Conservation (phyloP, 2,797 vertebrate genomes). For the Myiotriccus ornatus region DNA sequence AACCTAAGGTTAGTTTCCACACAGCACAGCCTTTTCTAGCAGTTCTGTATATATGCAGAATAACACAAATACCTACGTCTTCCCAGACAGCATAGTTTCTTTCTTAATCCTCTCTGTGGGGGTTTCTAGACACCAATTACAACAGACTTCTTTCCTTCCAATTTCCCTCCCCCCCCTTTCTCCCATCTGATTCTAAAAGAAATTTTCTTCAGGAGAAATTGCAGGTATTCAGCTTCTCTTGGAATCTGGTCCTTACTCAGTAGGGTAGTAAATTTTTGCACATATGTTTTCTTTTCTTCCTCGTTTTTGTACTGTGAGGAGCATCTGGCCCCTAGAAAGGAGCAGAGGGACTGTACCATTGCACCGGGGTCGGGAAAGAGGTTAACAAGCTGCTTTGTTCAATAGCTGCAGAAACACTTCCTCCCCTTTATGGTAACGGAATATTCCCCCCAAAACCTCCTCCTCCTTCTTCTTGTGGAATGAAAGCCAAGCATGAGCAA, state of each 20-base stretch:
- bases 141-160: background rate
- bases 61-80: background rate
- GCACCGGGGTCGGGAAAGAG: background rate
- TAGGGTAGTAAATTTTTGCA: constrained; percentile 34
- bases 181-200: background rate
- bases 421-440: constrained; percentile 48
- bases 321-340: constrained; percentile 46
- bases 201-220: background rate
- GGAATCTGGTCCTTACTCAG: background rate
- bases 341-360: constrained; percentile 38
- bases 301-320: background rate
- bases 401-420: constrained; percentile 12
- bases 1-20: background rate
- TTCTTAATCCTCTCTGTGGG: constrained; percentile 53
- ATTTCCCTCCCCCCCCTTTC: background rate
- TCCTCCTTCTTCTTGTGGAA: background rate
- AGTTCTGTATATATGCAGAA: background rate
- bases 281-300: constrained; percentile 17
- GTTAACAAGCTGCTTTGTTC: constrained; percentile 29
- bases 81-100: constrained; percentile 27
- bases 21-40: background rate
- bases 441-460: constrained; percentile 4
- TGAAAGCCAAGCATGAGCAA: constrained; percentile 40
- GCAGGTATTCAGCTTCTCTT: background rate
- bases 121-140: constrained; percentile 33